phyloP scores from a whole-genome alignment of 2,888 invertebrate species.

The Lomographa bimaculata region DNA sequence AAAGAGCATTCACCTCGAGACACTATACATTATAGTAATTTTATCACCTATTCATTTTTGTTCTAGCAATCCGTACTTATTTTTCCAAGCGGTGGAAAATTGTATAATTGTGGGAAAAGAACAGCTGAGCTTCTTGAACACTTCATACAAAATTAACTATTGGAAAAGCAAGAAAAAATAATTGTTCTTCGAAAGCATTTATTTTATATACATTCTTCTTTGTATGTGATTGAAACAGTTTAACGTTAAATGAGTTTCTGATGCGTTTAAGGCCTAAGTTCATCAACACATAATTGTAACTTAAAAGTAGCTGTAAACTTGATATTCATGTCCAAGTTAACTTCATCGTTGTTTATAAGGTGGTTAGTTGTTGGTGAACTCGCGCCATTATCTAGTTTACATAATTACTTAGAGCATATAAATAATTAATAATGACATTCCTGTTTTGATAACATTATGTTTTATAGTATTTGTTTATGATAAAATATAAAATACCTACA shows the following conservation, averaged over 20 bases:
- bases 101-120: constrained; percentile 31
- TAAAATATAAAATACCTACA: no score
- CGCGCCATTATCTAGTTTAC: no score
- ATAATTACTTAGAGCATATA: no score
- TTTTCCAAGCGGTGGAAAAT: constrained; percentile 24
- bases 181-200: constrained; percentile 16
- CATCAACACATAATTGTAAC: no score
- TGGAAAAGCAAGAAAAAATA: constrained; percentile 4
- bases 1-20: constrained; percentile 13
- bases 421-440: no score
- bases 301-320: no score
- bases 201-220: constrained; percentile 13
- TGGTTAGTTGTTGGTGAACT: no score
- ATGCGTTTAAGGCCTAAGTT: no score
- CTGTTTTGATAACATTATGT: no score
- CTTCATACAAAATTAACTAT: background rate
- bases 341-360: no score
- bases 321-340: no score
- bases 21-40: constrained; percentile 23
- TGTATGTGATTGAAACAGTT: constrained; percentile 19
- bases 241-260: constrained; percentile 2
- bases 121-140: constrained; percentile 24
- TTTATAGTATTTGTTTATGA: no score
- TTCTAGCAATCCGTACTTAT: constrained; percentile 19
- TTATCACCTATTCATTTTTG: constrained; percentile 28